Percentiles rank a stretch among this genome's conserved stretches.
These are phyloP conservation scores for Osmerus eperlanus DNA, from an alignment of 2,113 vertebrate species.

Conservation along the genomic window DNA sequence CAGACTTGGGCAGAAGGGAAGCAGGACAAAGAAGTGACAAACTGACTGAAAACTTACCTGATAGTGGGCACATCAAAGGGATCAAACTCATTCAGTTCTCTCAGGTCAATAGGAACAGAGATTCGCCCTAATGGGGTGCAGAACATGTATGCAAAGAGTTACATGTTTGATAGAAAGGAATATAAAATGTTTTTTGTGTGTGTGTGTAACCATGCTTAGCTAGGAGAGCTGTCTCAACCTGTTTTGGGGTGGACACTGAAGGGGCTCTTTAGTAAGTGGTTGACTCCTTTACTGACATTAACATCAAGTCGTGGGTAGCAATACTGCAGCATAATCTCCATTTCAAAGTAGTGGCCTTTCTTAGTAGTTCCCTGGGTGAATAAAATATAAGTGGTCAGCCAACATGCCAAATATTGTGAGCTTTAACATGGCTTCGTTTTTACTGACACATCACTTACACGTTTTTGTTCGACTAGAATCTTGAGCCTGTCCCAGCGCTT, in stretches of 20 bases:
- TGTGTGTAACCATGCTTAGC: background rate
- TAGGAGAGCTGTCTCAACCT: constrained; percentile 58
- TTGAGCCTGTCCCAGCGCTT: constrained; percentile 79
- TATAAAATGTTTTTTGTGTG: background rate
- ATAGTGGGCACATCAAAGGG: constrained; percentile 92
- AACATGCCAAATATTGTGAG: background rate
- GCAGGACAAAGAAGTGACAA: background rate
- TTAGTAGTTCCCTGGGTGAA: constrained; percentile 26
- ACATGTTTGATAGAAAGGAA: too few relatives aligned
- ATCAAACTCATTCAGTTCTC: constrained; percentile 83
- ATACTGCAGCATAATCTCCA: constrained; percentile 93
- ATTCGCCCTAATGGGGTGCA: constrained; percentile 75
- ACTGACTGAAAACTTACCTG: constrained; percentile 61
- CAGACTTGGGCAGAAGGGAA: background rate
- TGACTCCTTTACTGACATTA: constrained; percentile 93
- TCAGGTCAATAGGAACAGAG: constrained; percentile 90
- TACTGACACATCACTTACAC: constrained; percentile 43
- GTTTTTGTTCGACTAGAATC: constrained; percentile 37
- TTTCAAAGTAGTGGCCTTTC: constrained; percentile 63
- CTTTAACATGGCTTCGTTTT: background rate
- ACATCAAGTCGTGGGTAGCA: constrained; percentile 94
- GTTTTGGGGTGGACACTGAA: constrained; percentile 98
- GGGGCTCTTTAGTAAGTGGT: constrained; percentile 93
- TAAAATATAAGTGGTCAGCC: background rate
- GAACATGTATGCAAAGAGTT: background rate